Conservation (phyloP, 2,797 vertebrate species). For the Margarornis squamiger region DNA sequence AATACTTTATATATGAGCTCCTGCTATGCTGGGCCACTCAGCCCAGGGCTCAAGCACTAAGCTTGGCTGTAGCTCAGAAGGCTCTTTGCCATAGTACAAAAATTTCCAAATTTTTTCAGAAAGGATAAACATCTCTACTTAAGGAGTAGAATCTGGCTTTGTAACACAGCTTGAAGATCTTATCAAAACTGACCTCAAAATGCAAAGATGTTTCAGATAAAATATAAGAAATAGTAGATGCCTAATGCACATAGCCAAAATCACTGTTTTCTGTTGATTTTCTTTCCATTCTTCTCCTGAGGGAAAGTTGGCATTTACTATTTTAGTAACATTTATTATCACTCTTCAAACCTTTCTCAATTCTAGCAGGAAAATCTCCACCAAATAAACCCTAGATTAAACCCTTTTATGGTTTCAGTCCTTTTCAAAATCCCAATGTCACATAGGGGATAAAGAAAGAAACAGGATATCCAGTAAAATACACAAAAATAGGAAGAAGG, state of each 20-base stretch:
- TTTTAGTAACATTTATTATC: not conserved
- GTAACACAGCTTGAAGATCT: not conserved
- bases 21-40: not conserved
- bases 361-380: not conserved
- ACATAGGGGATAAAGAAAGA: conserved; percentile 60
- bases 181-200: not conserved
- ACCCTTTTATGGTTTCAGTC: conserved; percentile 2
- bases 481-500: conserved; percentile 64
- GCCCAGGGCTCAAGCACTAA: not conserved
- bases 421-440: conserved; percentile 44
- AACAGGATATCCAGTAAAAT: conserved; percentile 69
- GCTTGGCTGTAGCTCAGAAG: not conserved
- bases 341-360: not conserved
- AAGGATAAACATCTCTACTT: not conserved
- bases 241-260: not conserved
- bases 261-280: not conserved
- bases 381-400: conserved; percentile 1
- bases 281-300: not conserved
- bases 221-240: not conserved
- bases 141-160: not conserved
- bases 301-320: not conserved
- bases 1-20: not conserved
- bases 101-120: not conserved
- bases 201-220: not conserved
- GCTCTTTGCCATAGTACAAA: not conserved